phyloP scores from a whole-genome alignment of 1,140 invertebrate genomes.

The Diorhabda elongata region DNA sequence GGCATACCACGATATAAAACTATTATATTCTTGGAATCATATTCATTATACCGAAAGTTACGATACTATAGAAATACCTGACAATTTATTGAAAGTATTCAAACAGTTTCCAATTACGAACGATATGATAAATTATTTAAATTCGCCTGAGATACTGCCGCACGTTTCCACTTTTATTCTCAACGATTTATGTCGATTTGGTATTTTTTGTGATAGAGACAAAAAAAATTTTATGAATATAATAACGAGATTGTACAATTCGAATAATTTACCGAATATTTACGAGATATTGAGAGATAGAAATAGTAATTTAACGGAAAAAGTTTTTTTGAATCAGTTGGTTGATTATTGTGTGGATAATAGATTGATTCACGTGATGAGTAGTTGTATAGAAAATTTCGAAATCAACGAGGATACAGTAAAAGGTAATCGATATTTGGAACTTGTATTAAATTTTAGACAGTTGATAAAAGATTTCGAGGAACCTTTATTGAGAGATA shows the following conservation, averaged over 20 bases:
- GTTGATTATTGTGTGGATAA: slow-evolving; percentile 54
- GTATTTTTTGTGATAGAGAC: slow-evolving; percentile 53
- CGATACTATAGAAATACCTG: slow-evolving; percentile 47
- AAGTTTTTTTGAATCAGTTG: slow-evolving; percentile 53
- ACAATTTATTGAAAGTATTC: slow-evolving; percentile 51
- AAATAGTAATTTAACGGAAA: slow-evolving; percentile 52
- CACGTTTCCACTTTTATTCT: slow-evolving; percentile 27
- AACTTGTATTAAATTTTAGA: slow-evolving; percentile 42
- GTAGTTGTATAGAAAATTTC: slow-evolving; percentile 49
- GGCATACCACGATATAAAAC: slow-evolving; percentile 49
- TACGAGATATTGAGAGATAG: slow-evolving; percentile 52
- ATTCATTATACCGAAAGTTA: slow-evolving; percentile 47
- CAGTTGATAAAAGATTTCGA: slow-evolving; percentile 35
- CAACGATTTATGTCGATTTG: slow-evolving; percentile 53
- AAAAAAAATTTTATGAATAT: slow-evolving; percentile 50
- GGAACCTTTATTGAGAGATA: slow-evolving; percentile 31
- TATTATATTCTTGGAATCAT: slow-evolving; percentile 54
- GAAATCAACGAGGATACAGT: slow-evolving; percentile 24
- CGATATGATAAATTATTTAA: slow-evolving; percentile 53
- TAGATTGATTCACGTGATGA: slow-evolving; percentile 51
- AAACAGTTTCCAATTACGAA: slow-evolving; percentile 53
- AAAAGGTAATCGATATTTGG: slow-evolving; percentile 34
- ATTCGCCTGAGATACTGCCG: slow-evolving; percentile 14
- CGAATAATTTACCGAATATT: slow-evolving; percentile 52
- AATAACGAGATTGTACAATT: slow-evolving; percentile 51